Evolutionary conservation across 1,140 invertebrate species (phyloP).

Genomic region (Trichonephila clavata): DNA sequence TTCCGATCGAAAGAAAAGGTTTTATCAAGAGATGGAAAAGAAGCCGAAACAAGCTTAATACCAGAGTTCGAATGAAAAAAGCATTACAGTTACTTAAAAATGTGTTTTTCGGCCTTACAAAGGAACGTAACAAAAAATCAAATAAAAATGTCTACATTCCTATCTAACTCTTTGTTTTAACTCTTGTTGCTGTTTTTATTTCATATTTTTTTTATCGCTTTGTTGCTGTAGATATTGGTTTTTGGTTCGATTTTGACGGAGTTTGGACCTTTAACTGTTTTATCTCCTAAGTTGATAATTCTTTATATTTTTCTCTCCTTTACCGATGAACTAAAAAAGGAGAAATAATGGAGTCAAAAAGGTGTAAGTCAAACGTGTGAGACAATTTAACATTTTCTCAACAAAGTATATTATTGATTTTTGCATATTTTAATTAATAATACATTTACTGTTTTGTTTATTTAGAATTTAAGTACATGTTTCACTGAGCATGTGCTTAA

Average conservation of each 20-base stretch:
- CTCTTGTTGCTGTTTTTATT: constrained; percentile 7
- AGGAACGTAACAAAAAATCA: not conserved
- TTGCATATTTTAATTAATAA: too few relatives aligned
- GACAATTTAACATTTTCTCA: not conserved
- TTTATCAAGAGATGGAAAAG: not conserved
- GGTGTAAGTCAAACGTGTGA: not conserved
- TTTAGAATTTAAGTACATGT: too few relatives aligned
- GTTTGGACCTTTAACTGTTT: constrained; percentile 63
- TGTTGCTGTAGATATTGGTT: constrained; percentile 62
- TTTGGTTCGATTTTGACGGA: constrained; percentile 67
- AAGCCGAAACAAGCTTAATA: not conserved
- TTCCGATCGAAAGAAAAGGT: not conserved
- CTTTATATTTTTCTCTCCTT: not conserved
- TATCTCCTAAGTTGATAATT: constrained; percentile 59
- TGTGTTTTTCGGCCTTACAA: not conserved
- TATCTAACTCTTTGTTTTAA: constrained; percentile 21
- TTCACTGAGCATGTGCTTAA: too few relatives aligned
- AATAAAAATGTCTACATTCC: constrained; percentile 18
- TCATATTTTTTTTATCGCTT: not conserved
- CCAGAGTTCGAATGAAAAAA: not conserved
- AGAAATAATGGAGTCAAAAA: not conserved
- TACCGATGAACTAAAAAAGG: not conserved
- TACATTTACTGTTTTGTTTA: too few relatives aligned
- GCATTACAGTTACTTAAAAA: constrained; percentile 54
- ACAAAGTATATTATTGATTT: too few relatives aligned